phyloP scores from a whole-genome alignment of 2,113 vertebrate species.

The Hirundichthys speculiger region DNA sequence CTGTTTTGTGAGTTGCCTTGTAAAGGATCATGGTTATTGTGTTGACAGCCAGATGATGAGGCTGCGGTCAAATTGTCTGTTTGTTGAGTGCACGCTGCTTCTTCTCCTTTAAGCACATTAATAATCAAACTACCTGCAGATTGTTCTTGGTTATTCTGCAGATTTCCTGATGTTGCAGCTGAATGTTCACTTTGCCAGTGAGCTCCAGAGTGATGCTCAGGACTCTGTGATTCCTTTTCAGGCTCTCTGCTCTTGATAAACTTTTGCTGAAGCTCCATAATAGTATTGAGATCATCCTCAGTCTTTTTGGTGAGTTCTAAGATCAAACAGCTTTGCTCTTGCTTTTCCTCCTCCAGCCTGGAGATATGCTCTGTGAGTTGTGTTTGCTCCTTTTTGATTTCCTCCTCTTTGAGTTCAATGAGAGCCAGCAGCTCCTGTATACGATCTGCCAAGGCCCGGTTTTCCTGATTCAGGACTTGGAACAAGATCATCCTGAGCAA shows the following conservation, averaged over 20 bases:
- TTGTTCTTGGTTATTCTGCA: constrained; percentile 15
- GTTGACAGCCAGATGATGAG: constrained; percentile 12
- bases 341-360: constrained; percentile 39
- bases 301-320: constrained; percentile 66
- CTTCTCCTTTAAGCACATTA: constrained; percentile 13
- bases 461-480: constrained; percentile 76
- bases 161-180: neutral
- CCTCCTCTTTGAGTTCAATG: constrained; percentile 47
- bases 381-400: constrained; percentile 24
- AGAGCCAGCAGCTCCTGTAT: constrained; percentile 64
- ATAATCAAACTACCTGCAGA: constrained; percentile 20
- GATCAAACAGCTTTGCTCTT: constrained; percentile 41
- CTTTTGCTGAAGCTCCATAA: constrained; percentile 66
- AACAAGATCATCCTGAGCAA: constrained; percentile 53
- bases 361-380: constrained; percentile 17
- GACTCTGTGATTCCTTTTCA: constrained; percentile 9
- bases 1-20: constrained; percentile 9
- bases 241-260: constrained; percentile 27
- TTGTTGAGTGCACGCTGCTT: constrained; percentile 2
- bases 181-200: constrained; percentile 3
- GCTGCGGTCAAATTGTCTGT: neutral
- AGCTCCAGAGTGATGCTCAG: neutral
- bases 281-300: constrained; percentile 70
- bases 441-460: constrained; percentile 64
- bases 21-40: neutral